phyloP scores from a whole-genome alignment of 2,888 invertebrate species.

The Argyresthia albistria region DNA sequence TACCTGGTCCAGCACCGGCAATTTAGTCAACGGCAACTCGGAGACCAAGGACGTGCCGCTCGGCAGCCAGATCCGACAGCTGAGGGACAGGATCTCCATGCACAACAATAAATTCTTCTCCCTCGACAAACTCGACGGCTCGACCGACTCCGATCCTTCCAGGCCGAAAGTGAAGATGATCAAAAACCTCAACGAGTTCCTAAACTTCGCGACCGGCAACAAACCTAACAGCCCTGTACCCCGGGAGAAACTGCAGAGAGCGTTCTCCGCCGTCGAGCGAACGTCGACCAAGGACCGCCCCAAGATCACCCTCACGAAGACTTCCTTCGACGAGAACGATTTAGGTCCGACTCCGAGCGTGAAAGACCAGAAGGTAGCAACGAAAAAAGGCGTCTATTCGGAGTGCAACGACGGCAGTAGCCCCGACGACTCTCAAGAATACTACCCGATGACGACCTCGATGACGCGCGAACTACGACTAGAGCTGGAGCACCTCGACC shows the following conservation, averaged over 20 bases:
- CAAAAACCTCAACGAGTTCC: slow-evolving; percentile 88
- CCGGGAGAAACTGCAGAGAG: slow-evolving; percentile 44
- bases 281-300: slow-evolving; percentile 39
- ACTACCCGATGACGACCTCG: slow-evolving; percentile 90
- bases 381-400: slow-evolving; percentile 31
- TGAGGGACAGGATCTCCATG: slow-evolving; percentile 54
- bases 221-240: slow-evolving; percentile 38
- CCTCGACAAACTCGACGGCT: slow-evolving; percentile 68
- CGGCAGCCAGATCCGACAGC: slow-evolving; percentile 51
- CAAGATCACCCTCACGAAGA: slow-evolving; percentile 47
- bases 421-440: slow-evolving; percentile 86
- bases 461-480: slow-evolving; percentile 87
- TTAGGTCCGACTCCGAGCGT: slow-evolving; percentile 18
- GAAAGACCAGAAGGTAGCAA: slow-evolving; percentile 28
- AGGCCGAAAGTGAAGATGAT: slow-evolving; percentile 70
- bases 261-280: slow-evolving; percentile 44
- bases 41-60: slow-evolving; percentile 43
- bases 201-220: slow-evolving; percentile 81
- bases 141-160: slow-evolving; percentile 37
- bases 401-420: slow-evolving; percentile 75
- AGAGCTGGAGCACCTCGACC: slow-evolving; percentile 87
- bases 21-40: slow-evolving; percentile 45
- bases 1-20: slow-evolving; percentile 43
- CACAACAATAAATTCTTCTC: slow-evolving; percentile 69
- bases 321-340: slow-evolving; percentile 41